A percentile compares a stretch with the other conserved stretches of the same genome.
Evolutionary conservation across 2,113 vertebrate genomes (phyloP).

Genomic region (Chlorodrepanis virens): DNA sequence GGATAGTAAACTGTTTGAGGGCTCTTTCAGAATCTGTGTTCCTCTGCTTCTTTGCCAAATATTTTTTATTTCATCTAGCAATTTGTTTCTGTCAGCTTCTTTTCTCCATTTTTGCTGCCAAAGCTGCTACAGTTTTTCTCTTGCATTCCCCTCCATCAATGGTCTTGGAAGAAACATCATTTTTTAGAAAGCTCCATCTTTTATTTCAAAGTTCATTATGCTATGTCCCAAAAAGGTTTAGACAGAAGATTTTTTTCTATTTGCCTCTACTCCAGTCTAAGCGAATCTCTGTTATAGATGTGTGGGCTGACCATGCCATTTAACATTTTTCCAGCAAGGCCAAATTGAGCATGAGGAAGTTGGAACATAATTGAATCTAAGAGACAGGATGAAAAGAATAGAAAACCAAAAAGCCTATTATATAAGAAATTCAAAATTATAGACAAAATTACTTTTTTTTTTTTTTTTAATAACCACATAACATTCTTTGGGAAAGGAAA

Average conservation of each 20-base stretch:
- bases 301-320: background rate
- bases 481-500: background rate
- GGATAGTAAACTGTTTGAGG: conserved; percentile 47
- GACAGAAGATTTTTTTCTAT: background rate
- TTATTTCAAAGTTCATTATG: background rate
- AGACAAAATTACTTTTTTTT: background rate
- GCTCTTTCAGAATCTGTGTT: conserved; percentile 31
- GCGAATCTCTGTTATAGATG: background rate
- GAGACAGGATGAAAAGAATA: background rate
- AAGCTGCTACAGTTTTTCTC: background rate
- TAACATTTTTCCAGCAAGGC: background rate
- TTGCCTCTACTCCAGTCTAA: background rate
- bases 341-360: background rate
- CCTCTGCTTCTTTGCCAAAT: conserved; percentile 59
- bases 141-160: background rate
- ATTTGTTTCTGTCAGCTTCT: conserved; percentile 23
- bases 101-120: background rate
- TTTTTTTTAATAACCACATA: background rate
- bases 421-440: background rate
- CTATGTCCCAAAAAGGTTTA: background rate
- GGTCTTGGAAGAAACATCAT: background rate
- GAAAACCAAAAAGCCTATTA: background rate
- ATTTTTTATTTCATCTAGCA: conserved; percentile 22
- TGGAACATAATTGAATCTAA: background rate
- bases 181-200: background rate